These are phyloP conservation scores for Halichondria panicea DNA, from an alignment of 37 sponge, comb jelly and placozoan genomes.

Conservation along the genomic window DNA sequence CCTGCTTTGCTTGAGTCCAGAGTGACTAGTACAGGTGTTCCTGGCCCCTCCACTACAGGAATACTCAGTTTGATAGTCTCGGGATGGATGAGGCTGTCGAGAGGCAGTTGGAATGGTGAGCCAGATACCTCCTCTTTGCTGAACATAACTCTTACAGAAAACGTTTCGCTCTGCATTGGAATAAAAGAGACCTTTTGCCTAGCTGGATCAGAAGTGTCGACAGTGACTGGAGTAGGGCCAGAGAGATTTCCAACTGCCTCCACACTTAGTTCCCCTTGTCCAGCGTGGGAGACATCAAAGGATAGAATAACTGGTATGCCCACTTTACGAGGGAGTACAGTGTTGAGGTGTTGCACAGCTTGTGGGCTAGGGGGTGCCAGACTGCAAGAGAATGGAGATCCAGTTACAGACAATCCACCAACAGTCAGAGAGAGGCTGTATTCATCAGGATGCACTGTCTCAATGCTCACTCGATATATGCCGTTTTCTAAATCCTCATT, in stretches of 20 bases:
- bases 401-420: slow-evolving; percentile 43
- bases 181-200: slow-evolving; percentile 39
- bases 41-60: background rate
- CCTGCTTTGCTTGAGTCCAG: slow-evolving; percentile 48
- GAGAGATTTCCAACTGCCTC: slow-evolving; percentile 9
- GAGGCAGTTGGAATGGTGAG: slow-evolving; percentile 50
- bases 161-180: slow-evolving; percentile 27
- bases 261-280: slow-evolving; percentile 29
- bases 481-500: background rate
- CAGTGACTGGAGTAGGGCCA: slow-evolving; percentile 33
- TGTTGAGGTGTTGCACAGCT: slow-evolving; percentile 8
- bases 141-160: slow-evolving; percentile 36
- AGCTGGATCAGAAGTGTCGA: background rate
- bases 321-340: slow-evolving; percentile 30
- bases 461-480: slow-evolving; percentile 23
- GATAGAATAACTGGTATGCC: slow-evolving; percentile 28
- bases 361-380: slow-evolving; percentile 4
- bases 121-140: slow-evolving; percentile 29
- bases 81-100: slow-evolving; percentile 26
- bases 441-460: slow-evolving; percentile 28
- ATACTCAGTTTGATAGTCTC: slow-evolving; percentile 28
- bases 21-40: slow-evolving; percentile 3
- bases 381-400: slow-evolving; percentile 58
- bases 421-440: slow-evolving; percentile 44
- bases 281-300: slow-evolving; percentile 33